Percentiles rank a stretch among this genome's conserved stretches.
Conservation (phyloP, 2,888 invertebrate genomes). For the Prosopocoilus inquinatus region DNA sequence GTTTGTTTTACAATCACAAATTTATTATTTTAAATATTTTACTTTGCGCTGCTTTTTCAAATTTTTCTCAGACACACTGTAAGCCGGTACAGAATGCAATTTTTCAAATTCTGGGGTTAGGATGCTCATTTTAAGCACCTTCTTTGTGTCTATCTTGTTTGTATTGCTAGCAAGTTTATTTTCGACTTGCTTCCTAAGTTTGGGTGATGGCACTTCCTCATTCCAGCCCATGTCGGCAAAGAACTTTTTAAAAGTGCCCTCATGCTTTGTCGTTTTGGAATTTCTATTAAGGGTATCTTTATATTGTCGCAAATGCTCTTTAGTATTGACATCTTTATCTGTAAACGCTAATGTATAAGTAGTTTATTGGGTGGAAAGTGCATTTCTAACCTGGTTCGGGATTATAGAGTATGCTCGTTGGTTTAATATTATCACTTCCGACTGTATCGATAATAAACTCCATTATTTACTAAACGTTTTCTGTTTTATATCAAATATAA, state of each 20-base stretch:
- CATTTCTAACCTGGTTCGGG: not conserved
- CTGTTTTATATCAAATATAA: no score
- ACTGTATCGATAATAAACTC: constrained; percentile 60
- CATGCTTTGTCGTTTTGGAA: constrained; percentile 16
- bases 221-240: constrained; percentile 26
- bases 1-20: constrained; percentile 8
- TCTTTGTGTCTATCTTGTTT: constrained; percentile 53
- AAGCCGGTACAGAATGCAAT: constrained; percentile 59
- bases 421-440: constrained; percentile 38
- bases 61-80: constrained; percentile 56
- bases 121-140: constrained; percentile 62
- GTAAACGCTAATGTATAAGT: constrained; percentile 7
- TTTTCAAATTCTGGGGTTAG: constrained; percentile 67
- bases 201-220: not conserved
- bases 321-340: constrained; percentile 16
- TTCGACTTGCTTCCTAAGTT: constrained; percentile 10
- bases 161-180: constrained; percentile 47
- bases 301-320: constrained; percentile 31
- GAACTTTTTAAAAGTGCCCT: constrained; percentile 8
- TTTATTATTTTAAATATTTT: constrained; percentile 15
- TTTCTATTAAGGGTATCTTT: constrained; percentile 21
- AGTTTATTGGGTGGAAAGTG: not conserved
- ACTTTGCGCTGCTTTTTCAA: constrained; percentile 60
- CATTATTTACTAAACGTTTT: constrained; percentile 43
- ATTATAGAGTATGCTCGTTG: not conserved